Evolutionary conservation across 2,888 invertebrate species (phyloP).

Genomic region (Drosophila sordidula): DNA sequence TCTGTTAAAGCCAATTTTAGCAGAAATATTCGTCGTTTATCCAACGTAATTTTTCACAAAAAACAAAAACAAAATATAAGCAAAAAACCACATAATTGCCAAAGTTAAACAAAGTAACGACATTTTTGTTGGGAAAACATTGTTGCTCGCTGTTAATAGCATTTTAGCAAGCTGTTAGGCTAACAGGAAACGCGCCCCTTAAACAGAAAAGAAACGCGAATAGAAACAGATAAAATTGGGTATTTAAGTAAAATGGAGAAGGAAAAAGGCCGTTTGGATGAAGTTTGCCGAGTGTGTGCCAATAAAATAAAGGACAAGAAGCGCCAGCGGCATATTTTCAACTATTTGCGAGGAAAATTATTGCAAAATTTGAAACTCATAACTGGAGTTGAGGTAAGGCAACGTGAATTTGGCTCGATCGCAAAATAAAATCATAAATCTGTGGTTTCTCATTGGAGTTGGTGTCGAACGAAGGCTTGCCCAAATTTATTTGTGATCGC

Average conservation of each 20-base stretch:
- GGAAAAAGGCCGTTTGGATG: constrained; percentile 21
- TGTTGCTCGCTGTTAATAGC: not conserved
- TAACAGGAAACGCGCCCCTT: not conserved
- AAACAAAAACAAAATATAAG: not conserved
- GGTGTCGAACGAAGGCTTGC: constrained; percentile 37
- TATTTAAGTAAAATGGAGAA: constrained; percentile 19
- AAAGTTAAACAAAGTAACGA: too few species aligned
- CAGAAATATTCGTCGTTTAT: not conserved
- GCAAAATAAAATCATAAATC: not conserved
- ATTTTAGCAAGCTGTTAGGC: not conserved
- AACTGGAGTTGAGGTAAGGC: constrained; percentile 65
- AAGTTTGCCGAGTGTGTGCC: constrained; percentile 65
- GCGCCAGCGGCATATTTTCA: constrained; percentile 56
- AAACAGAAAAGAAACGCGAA: not conserved
- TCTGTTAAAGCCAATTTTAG: not conserved
- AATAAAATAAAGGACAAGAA: constrained; percentile 65
- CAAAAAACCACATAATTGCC: not conserved
- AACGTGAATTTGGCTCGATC: too few species aligned
- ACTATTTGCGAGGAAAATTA: constrained; percentile 50
- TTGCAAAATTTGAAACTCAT: constrained; percentile 42
- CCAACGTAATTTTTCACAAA: not conserved
- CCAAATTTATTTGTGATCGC: constrained; percentile 58
- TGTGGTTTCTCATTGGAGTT: constrained; percentile 29
- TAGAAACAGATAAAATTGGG: not conserved
- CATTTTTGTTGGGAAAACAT: not conserved